Evolutionary conservation across 2,888 invertebrate genomes (phyloP).

Genomic region (Chelonus formosanus): DNA sequence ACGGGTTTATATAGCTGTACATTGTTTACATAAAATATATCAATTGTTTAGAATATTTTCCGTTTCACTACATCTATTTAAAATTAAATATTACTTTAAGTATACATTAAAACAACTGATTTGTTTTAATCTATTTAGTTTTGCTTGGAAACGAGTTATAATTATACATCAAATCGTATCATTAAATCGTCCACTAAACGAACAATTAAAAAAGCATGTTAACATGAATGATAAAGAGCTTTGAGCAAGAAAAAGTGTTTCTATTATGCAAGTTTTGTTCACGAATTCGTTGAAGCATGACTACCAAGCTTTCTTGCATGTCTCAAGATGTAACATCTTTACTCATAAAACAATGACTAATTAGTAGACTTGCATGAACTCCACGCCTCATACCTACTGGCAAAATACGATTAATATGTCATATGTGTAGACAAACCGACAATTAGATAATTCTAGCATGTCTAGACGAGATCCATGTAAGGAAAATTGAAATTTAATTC

Average conservation of each 20-base stretch:
- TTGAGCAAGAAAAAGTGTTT: background rate
- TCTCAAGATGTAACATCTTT: slow-evolving; percentile 1
- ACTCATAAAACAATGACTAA: slow-evolving; percentile 5
- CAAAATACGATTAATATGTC: slow-evolving; percentile 8
- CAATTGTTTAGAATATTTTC: no score
- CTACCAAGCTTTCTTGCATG: background rate
- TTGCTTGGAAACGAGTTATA: background rate
- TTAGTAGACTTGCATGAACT: no score
- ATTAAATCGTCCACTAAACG: background rate
- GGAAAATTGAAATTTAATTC: no score
- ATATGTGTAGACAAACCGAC: background rate
- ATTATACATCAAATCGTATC: slow-evolving; percentile 3
- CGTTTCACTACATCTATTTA: no score
- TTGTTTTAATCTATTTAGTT: background rate
- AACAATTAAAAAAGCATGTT: slow-evolving; percentile 7
- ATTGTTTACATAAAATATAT: no score
- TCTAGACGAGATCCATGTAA: background rate
- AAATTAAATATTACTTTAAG: no score
- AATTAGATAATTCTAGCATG: slow-evolving; percentile 12
- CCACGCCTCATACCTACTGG: background rate
- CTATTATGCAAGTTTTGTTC: background rate
- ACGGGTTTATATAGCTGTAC: no score
- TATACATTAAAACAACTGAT: background rate
- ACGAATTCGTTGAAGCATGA: background rate
- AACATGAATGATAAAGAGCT: background rate